These are phyloP conservation scores for Ptychadena robeensis DNA, from an alignment of 2,797 vertebrate genomes.

Conservation along the genomic window DNA sequence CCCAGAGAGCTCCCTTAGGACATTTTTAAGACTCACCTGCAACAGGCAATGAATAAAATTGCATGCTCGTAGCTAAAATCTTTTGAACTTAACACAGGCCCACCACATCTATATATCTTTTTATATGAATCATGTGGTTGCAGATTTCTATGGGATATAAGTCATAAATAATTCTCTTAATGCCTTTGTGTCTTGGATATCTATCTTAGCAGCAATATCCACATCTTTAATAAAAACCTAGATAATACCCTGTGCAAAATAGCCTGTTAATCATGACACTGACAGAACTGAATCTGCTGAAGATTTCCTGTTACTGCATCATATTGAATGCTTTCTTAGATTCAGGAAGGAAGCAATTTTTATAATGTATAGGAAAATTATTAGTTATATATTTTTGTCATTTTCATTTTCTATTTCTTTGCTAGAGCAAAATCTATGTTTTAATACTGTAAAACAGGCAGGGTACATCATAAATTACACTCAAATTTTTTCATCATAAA, in stretches of 20 bases:
- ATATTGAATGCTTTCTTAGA: background rate
- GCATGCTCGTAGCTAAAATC: too few relatives aligned
- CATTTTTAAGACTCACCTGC: too few relatives aligned
- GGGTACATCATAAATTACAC: too few relatives aligned
- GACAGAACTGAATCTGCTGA: constrained; percentile 13
- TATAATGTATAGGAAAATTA: background rate
- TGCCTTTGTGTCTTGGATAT: background rate
- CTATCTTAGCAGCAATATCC: background rate
- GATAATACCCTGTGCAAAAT: background rate
- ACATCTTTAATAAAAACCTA: background rate
- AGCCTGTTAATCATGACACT: constrained; percentile 17
- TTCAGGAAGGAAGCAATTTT: constrained; percentile 29
- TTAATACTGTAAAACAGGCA: background rate
- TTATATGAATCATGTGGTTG: background rate
- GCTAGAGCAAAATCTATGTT: background rate
- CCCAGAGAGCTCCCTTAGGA: too few relatives aligned
- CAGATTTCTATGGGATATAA: background rate
- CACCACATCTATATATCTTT: background rate
- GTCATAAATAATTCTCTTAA: background rate
- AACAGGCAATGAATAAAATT: too few relatives aligned
- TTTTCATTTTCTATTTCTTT: background rate
- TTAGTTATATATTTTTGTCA: background rate
- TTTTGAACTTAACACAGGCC: too few relatives aligned
- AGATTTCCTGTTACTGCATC: constrained; percentile 30
- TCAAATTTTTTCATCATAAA: too few relatives aligned